Percentiles rank a stretch among this genome's conserved stretches.
Conservation (phyloP, 1,140 invertebrate species). For the Anoplolepis gracilipes region DNA sequence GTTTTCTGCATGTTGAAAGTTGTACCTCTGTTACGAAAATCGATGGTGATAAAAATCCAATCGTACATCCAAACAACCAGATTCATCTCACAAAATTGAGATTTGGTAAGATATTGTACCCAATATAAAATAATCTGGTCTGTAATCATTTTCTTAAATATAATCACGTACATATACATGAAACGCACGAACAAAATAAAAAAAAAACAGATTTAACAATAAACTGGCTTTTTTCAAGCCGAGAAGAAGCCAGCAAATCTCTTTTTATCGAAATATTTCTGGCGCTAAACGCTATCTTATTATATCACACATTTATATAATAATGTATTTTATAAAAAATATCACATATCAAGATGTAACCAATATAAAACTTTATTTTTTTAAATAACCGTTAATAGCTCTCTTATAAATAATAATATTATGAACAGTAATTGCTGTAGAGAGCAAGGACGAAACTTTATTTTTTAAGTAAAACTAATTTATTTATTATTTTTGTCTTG, state of each 20-base stretch:
- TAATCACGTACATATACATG: not conserved
- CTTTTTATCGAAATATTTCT: not conserved
- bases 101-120: not conserved
- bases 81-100: not conserved
- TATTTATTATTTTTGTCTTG: too few species aligned
- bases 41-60: too few species aligned
- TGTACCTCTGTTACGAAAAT: too few species aligned
- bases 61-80: too few species aligned
- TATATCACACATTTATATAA: not conserved
- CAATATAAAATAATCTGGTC: too few species aligned
- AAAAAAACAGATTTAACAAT: not conserved
- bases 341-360: not conserved
- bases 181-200: not conserved
- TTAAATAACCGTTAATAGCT: too few species aligned
- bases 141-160: not conserved
- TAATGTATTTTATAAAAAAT: slow-evolving; percentile 3
- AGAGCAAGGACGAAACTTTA: too few species aligned
- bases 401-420: too few species aligned
- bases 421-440: too few species aligned
- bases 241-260: not conserved
- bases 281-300: not conserved
- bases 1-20: too few species aligned
- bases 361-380: not conserved
- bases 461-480: too few species aligned
- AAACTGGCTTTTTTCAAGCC: not conserved